A percentile compares a stretch with the other conserved stretches of the same genome.
Evolutionary conservation across 2,888 invertebrate species (phyloP).

Genomic region (Lasioglossum vierecki): DNA sequence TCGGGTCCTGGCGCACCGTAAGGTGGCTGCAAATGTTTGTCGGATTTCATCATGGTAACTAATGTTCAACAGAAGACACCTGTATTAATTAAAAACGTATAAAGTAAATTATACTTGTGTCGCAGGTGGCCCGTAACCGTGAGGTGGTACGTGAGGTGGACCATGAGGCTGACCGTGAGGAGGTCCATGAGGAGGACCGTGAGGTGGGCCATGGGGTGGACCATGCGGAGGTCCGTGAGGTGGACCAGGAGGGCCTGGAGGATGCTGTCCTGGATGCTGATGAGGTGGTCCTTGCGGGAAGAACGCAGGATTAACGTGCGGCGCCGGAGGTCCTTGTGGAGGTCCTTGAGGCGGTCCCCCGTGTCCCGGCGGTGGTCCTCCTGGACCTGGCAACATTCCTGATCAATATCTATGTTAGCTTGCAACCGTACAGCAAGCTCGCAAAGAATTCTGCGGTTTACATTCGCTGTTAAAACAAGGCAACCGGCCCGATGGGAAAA

Average conservation of each 20-base stretch:
- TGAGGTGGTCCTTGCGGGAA: constrained; percentile 91
- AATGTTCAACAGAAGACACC: not conserved
- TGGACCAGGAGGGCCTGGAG: constrained; percentile 87
- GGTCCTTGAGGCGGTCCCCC: constrained; percentile 86
- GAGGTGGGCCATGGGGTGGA: constrained; percentile 88
- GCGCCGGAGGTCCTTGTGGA: constrained; percentile 87
- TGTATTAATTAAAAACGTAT: not conserved
- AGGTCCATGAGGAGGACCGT: constrained; percentile 88
- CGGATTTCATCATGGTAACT: not conserved
- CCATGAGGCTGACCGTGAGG: constrained; percentile 87
- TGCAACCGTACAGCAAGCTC: constrained; percentile 45
- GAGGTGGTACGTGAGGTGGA: constrained; percentile 86
- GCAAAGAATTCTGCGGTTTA: not conserved
- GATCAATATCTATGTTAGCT: constrained; percentile 66
- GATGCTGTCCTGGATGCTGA: constrained; percentile 86
- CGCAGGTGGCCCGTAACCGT: constrained; percentile 85
- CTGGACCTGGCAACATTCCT: constrained; percentile 82
- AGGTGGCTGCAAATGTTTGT: constrained; percentile 82
- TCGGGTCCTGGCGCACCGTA: constrained; percentile 87
- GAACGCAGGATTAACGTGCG: constrained; percentile 98
- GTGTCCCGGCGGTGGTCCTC: constrained; percentile 85
- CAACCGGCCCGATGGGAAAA: not conserved
- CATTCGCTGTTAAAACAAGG: not conserved
- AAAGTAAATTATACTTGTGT: constrained; percentile 74
- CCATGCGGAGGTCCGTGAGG: constrained; percentile 89